Conservation (phyloP, 2,888 invertebrate genomes). For the Scaptomyza cyrtandrae region DNA sequence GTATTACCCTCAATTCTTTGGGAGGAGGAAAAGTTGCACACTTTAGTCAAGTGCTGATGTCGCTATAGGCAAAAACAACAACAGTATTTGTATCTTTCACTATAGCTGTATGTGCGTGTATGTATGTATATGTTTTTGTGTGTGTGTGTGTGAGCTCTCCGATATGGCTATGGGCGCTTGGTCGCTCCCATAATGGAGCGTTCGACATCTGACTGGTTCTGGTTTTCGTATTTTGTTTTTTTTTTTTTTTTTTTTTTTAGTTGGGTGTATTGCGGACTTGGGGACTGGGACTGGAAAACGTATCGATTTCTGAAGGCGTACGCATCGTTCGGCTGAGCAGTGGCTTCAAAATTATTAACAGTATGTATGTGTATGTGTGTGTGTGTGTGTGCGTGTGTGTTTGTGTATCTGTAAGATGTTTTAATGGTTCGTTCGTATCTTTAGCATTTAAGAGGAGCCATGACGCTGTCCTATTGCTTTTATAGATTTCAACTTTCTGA, state of each 20-base stretch:
- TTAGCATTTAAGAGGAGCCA: conserved; percentile 41
- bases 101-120: conserved; percentile 23
- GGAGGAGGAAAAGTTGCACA: conserved; percentile 44
- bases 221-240: conserved; percentile 38
- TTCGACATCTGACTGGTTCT: conserved; percentile 63
- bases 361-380: not conserved
- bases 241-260: not conserved
- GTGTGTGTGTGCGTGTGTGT: conserved; percentile 3
- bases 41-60: conserved; percentile 59
- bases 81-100: conserved; percentile 38
- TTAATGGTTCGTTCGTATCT: conserved; percentile 28
- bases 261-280: conserved; percentile 25
- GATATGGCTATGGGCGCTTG: conserved; percentile 64
- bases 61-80: conserved; percentile 31
- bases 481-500: conserved; percentile 55
- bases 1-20: conserved; percentile 45
- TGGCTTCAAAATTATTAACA: conserved; percentile 57
- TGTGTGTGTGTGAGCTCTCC: conserved; percentile 35
- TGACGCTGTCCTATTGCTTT: conserved; percentile 40
- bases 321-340: conserved; percentile 57
- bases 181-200: conserved; percentile 66
- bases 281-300: conserved; percentile 61
- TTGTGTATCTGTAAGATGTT: conserved; percentile 17
- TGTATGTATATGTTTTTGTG: conserved; percentile 11
- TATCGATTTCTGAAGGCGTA: conserved; percentile 75